Evolutionary conservation across 2,113 vertebrate genomes (phyloP).

Genomic region (Hydropotes inermis): DNA sequence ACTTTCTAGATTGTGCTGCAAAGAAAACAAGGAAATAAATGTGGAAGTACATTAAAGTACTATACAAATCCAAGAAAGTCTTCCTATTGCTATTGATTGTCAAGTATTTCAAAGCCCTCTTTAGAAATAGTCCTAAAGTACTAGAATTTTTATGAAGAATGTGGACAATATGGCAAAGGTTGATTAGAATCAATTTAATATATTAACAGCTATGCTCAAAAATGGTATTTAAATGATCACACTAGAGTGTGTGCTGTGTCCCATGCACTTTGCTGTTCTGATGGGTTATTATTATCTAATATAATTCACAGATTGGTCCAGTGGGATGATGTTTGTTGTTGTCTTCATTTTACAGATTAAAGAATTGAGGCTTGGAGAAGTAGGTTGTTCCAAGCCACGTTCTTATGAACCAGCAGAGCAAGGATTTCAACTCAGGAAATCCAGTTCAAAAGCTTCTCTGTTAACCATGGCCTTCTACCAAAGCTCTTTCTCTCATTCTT

Average conservation of each 20-base stretch:
- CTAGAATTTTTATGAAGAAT: background rate
- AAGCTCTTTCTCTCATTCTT: background rate
- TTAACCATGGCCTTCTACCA: background rate
- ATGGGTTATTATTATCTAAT: background rate
- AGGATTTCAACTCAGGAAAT: background rate
- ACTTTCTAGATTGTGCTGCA: background rate
- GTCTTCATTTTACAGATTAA: background rate
- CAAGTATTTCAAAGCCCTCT: background rate
- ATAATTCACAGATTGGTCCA: background rate
- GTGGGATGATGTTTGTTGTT: background rate
- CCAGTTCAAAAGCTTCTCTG: background rate
- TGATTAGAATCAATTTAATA: background rate
- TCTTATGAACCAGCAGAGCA: background rate
- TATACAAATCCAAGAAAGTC: background rate
- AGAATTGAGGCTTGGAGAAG: background rate
- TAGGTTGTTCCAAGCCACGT: background rate
- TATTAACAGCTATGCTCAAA: background rate
- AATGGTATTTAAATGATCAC: background rate
- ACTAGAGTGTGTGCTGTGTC: accelerated
- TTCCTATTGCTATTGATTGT: background rate
- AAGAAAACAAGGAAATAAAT: background rate
- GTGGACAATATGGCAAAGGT: background rate
- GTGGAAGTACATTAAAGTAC: background rate
- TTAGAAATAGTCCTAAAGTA: background rate
- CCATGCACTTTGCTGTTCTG: background rate